Base-by-base conservation (phyloP, 2,888 invertebrate species). In the Dascillus cervinus region DNA sequence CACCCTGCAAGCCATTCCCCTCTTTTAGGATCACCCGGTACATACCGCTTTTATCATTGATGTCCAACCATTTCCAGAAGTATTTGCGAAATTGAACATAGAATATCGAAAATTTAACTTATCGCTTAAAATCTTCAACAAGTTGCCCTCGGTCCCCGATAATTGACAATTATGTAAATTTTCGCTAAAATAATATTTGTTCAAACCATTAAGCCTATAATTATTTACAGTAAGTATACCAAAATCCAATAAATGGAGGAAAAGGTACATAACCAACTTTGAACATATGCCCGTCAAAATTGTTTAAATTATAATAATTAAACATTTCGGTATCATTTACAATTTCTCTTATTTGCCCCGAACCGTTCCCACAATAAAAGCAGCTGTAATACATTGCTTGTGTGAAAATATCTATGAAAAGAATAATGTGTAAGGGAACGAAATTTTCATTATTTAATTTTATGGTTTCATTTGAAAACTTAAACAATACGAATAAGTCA, bases 281-380 rank as follows among this genome's bases (percentile, higher is more conserved):
- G 15, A 35, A 35, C 15, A 23, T 9, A 10, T 35, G 31, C 2
- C 19, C 23, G n/a, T 31, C 11, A 23, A 35, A 35, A 22, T 35
- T 20, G 2, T 13, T 13, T 13, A 26, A 31, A 9, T 13, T 12
- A 11, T 27, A 4, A 11, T 35, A 35, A 4, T 10, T 13, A 3
- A 12, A 4, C 5, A 31, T 4, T 13, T 6, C 3, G 5, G 22
- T 4, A 14, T 11, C n/a, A 5, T 21, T 13, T 13, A 11, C 11
- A 22, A 30, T 26, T 6, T 30, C 9, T 17, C 12, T 13, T 4
- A 31, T 14, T 14, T 14, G 5, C 3, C 10, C 13, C 3, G n/a
- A 22, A n/a, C 10, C 21, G 13, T 15, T 4, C n/a, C 35, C 35
- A 13, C 35, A 35, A 12, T 31, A 35, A 27, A 22, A 35, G 10